Evolutionary conservation across 1,140 invertebrate genomes (phyloP).

Genomic region (Aphelinus atriplicis): DNA sequence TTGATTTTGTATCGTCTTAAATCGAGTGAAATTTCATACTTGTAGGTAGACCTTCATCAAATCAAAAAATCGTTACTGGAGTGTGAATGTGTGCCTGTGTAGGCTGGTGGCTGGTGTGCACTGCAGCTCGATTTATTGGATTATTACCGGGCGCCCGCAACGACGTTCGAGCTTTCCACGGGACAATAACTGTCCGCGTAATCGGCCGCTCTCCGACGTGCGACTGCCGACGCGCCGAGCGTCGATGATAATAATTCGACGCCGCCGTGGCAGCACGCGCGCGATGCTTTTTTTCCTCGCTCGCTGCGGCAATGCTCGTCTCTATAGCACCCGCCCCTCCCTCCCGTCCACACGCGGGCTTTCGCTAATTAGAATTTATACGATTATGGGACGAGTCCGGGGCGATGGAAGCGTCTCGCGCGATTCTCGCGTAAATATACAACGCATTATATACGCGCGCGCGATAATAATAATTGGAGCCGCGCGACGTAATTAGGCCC

Average conservation of each 20-base stretch:
- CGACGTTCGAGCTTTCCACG: constrained; percentile 19
- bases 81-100: neutral
- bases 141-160: constrained; percentile 15
- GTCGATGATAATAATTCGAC: neutral
- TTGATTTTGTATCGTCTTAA: no score
- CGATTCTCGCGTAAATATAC: constrained; percentile 12
- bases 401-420: no score
- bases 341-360: constrained; percentile 3
- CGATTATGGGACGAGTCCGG: constrained; percentile 13
- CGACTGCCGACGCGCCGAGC: neutral
- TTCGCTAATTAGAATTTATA: constrained; percentile 35
- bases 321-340: neutral
- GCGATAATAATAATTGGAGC: constrained; percentile 14
- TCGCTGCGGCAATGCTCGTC: neutral
- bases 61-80: no score
- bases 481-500: constrained; percentile 16
- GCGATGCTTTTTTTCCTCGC: neutral
- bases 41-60: no score
- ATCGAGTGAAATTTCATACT: no score
- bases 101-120: neutral
- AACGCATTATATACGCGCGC: neutral
- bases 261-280: no score
- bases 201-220: neutral
- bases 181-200: constrained; percentile 16
- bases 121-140: constrained; percentile 46